These are phyloP conservation scores for Oscheius sp. DNA, from an alignment of 2,888 invertebrate species.

Conservation along the genomic window DNA sequence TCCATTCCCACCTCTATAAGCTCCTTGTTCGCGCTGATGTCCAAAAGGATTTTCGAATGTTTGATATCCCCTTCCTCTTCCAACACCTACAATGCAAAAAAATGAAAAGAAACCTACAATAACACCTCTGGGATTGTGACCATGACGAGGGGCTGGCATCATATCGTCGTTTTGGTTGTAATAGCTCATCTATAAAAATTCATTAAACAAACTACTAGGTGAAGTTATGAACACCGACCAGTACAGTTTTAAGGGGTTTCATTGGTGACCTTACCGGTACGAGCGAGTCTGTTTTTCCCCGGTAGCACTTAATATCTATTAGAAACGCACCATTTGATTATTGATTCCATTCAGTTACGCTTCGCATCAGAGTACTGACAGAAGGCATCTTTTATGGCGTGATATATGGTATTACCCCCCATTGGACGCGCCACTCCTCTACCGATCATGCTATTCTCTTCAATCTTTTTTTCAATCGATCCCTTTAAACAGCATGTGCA, in stretches of 20 bases:
- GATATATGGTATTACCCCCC: not conserved
- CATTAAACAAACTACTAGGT: no score
- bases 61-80: not conserved
- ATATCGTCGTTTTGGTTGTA: conserved; percentile 10
- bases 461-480: not conserved
- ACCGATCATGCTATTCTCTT: not conserved
- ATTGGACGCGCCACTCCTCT: no score
- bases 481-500: conserved; percentile 11
- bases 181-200: conserved; percentile 9
- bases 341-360: not conserved
- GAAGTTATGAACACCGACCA: no score
- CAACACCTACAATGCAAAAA: no score
- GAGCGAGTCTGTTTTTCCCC: no score
- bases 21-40: not conserved
- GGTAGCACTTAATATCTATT: no score
- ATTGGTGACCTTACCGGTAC: no score
- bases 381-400: not conserved
- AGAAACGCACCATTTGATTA: no score
- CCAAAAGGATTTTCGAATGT: conserved; percentile 28
- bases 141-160: not conserved
- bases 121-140: not conserved
- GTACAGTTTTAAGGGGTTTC: no score
- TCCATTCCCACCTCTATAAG: not conserved
- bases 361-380: no score
- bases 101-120: no score